Evolutionary conservation across 2,113 vertebrate genomes (phyloP).

Genomic region (Lepidothrix coronata): DNA sequence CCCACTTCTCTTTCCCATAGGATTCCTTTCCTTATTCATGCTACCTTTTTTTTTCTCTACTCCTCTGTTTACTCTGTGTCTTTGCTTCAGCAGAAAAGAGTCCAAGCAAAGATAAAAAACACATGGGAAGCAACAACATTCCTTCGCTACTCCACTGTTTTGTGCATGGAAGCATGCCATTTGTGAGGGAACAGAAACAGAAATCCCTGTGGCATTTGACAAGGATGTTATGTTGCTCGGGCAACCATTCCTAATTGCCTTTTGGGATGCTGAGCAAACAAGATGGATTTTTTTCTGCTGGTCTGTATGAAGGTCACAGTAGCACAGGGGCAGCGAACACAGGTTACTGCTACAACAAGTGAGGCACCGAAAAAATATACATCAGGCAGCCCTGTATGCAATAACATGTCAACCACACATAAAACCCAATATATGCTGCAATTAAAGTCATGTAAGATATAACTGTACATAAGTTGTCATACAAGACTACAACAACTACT

Average conservation of each 20-base stretch:
- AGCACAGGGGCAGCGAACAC: not conserved
- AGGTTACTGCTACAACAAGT: not conserved
- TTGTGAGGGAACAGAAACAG: not conserved
- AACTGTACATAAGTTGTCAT: not conserved
- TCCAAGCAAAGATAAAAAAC: not conserved
- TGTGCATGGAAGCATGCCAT: not conserved
- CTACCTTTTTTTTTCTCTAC: not conserved
- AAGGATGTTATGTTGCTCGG: slow-evolving; percentile 63
- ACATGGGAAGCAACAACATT: slow-evolving; percentile 16
- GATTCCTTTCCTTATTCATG: not conserved
- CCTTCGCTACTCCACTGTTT: not conserved
- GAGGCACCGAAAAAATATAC: not conserved
- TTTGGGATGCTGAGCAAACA: slow-evolving; percentile 52
- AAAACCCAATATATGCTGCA: not conserved
- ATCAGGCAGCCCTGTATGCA: not conserved
- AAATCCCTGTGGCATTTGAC: slow-evolving; percentile 51
- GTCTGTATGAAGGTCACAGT: slow-evolving; percentile 57
- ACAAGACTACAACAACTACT: not conserved
- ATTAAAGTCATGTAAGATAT: not conserved
- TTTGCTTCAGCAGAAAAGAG: not conserved
- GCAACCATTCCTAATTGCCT: slow-evolving; percentile 69
- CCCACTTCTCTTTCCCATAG: not conserved
- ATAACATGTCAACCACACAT: not conserved
- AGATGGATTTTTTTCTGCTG: not conserved
- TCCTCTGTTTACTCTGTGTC: not conserved